phyloP scores from a whole-genome alignment of 2,888 invertebrate genomes.

The Idaea biselata region DNA sequence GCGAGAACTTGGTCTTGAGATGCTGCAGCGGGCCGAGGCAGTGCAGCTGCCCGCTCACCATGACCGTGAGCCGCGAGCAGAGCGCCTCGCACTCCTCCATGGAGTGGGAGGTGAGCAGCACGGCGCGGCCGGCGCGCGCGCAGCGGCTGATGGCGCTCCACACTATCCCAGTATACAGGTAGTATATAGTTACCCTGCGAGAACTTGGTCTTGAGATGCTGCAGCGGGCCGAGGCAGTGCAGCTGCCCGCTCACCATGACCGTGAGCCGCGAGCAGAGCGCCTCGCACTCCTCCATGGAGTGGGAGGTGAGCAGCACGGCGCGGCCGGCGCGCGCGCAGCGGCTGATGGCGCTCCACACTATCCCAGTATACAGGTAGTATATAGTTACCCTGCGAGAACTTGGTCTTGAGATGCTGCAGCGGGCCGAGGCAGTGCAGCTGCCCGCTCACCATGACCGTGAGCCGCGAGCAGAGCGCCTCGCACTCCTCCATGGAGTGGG shows the following conservation, averaged over 20 bases:
- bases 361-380: slow-evolving; percentile 58
- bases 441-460: slow-evolving; percentile 85
- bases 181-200: slow-evolving; percentile 80
- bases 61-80: slow-evolving; percentile 84
- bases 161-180: slow-evolving; percentile 54
- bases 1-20: slow-evolving; percentile 32
- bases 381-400: slow-evolving; percentile 81
- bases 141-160: slow-evolving; percentile 84
- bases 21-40: slow-evolving; percentile 83
- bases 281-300: slow-evolving; percentile 85
- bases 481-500: slow-evolving; percentile 82
- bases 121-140: too few relatives aligned
- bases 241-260: slow-evolving; percentile 86
- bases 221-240: slow-evolving; percentile 82
- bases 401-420: slow-evolving; percentile 64
- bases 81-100: slow-evolving; percentile 87
- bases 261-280: slow-evolving; percentile 83
- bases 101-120: slow-evolving; percentile 67
- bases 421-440: slow-evolving; percentile 82
- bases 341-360: slow-evolving; percentile 83
- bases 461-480: slow-evolving; percentile 85
- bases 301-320: slow-evolving; percentile 74
- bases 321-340: too few relatives aligned
- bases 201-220: slow-evolving; percentile 47
- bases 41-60: slow-evolving; percentile 84